Percentiles rank a stretch among this genome's conserved stretches.
phyloP scores from a whole-genome alignment of 2,888 invertebrate species.

The Parnassius apollo region DNA sequence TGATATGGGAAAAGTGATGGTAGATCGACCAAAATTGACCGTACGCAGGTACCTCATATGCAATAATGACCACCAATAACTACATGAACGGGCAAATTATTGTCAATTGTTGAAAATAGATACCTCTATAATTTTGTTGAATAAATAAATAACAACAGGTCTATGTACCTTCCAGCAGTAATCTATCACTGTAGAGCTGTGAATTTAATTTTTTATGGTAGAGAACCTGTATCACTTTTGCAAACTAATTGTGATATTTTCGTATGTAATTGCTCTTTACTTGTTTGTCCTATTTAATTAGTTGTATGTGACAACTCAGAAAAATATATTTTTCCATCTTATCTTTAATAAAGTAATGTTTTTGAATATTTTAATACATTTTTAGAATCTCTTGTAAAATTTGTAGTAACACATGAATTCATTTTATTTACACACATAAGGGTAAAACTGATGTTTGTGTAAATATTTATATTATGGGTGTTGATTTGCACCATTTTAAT shows the following conservation, averaged over 20 bases:
- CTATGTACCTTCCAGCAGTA: conserved; percentile 33
- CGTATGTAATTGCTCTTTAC: conserved; percentile 8
- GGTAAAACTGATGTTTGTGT: conserved; percentile 6
- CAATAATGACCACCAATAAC: conserved; percentile 43
- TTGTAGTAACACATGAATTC: conserved; percentile 4
- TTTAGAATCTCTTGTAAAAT: conserved; percentile 12
- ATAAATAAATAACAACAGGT: conserved; percentile 39
- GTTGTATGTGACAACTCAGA: conserved; percentile 1
- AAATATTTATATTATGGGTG: conserved; percentile 7
- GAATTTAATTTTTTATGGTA: conserved; percentile 25
- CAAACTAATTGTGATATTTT: conserved; percentile 20
- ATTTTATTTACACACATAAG: conserved; percentile 8
- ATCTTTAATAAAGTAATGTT: conserved; percentile 4
- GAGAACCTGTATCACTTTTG: conserved; percentile 10
- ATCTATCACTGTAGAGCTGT: conserved; percentile 24
- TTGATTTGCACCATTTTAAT: conserved; percentile 16
- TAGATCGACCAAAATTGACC: conserved; percentile 22
- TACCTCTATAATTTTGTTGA: conserved; percentile 45
- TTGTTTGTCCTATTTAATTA: conserved; percentile 3
- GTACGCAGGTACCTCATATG: conserved; percentile 29
- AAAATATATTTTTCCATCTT: conserved; percentile 19
- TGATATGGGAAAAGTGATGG: conserved; percentile 20
- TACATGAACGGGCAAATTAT: conserved; percentile 48
- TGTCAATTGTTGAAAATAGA: conserved; percentile 64
- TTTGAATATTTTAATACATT: conserved; percentile 2